Evolutionary conservation across 2,888 invertebrate genomes (phyloP), one percentile per base, ranked within the genome.

Genomic region (Choristoneura rosaceana): DNA sequence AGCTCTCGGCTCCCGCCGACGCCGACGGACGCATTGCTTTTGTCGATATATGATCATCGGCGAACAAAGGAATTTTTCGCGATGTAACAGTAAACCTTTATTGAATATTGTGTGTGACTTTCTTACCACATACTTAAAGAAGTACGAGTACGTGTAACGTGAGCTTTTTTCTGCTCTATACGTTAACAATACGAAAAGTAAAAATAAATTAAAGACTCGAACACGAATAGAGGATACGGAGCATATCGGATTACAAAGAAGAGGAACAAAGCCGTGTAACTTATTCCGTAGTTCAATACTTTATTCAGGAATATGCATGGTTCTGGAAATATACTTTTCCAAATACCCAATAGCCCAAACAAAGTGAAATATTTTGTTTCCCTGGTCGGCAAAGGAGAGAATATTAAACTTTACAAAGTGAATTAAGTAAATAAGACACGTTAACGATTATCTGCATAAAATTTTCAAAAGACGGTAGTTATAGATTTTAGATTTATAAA

Each of bases 11-110:
- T 67, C 47, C 25, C 34, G 55, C 45, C 25, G 38, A 38, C 38
- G 45, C 45, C 25, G 45, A 55, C 47, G 45, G 55, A n/a, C 71
- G 66, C 71, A 55, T 66, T 47, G 62, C 62, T 67, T 69, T 65
- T 50, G 45, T 67, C 67, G 62, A 71, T 71, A 71, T 67, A 71
- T 67, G 71, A 71, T 71, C 71, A 71, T 50, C 34, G 52, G 38
- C 33, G 67, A 71, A 71, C 71, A 71, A 71, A 67, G 71, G 71
- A 67, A 71, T 55, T 67, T 55, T 55, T 47, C 62, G n/a, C 45
- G 61, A 67, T 62, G 62, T 52, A 61, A 71, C 70, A 50, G 59
- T 52, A 65, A 66, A 71, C 58, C 65, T 43, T 43, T 66, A 71
- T 70, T 60, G 47, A 65, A 65, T 47, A 65, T 61, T 71, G 60